phyloP scores from a whole-genome alignment of 2,113 vertebrate species.

The Abramis brama region DNA sequence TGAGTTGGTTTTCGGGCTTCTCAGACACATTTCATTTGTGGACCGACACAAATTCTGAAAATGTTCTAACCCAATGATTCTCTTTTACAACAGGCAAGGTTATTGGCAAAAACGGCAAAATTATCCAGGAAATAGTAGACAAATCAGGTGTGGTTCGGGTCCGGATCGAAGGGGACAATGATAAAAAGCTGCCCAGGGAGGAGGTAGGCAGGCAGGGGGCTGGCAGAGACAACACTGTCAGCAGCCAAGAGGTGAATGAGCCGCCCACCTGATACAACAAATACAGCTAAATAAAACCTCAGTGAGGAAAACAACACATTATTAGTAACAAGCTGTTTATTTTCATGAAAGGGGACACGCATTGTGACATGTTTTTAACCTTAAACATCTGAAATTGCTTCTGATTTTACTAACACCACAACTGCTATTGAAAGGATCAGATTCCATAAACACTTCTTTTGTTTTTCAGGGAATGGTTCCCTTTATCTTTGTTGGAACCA shows the following conservation, averaged over 20 bases:
- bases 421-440: neutral
- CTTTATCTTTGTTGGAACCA: constrained; percentile 91
- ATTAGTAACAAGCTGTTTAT: neutral
- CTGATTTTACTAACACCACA: neutral
- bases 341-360: no score
- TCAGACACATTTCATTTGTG: neutral
- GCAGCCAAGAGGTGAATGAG: constrained; percentile 77
- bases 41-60: neutral
- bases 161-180: constrained; percentile 90
- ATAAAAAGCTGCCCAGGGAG: constrained; percentile 88
- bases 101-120: constrained; percentile 92
- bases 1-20: constrained; percentile 68
- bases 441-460: neutral
- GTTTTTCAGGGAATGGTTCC: constrained; percentile 86
- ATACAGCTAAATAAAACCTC: constrained; percentile 19
- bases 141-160: constrained; percentile 92
- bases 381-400: neutral
- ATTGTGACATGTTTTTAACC: neutral
- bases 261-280: constrained; percentile 49
- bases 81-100: constrained; percentile 82
- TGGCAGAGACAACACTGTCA: constrained; percentile 71
- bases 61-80: neutral
- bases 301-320: neutral
- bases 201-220: constrained; percentile 80
- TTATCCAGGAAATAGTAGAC: constrained; percentile 94